phyloP scores from a whole-genome alignment of 1,140 invertebrate genomes.

The Drosophila watanabei region DNA sequence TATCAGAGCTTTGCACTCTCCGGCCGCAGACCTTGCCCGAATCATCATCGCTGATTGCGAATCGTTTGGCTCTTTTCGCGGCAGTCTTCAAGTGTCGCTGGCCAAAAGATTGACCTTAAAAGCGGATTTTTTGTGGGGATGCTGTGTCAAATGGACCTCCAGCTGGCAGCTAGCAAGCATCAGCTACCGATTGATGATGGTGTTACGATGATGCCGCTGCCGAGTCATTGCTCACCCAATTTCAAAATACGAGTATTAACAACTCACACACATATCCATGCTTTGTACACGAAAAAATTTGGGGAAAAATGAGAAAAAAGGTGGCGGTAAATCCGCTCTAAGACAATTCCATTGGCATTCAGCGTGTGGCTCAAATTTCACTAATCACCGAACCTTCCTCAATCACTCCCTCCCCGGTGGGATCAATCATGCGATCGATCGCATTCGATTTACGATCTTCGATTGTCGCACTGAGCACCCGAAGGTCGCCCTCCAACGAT shows the following conservation, averaged over 20 bases:
- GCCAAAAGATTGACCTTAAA: conserved; percentile 67
- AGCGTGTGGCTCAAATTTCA: conserved; percentile 69
- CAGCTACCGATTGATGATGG: conserved; percentile 41
- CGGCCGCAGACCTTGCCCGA: conserved; percentile 16
- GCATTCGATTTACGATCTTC: conserved; percentile 40
- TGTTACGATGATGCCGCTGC: conserved; percentile 46
- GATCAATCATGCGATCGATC: conserved; percentile 49
- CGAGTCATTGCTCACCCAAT: conserved; percentile 81
- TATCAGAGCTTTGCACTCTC: conserved; percentile 9
- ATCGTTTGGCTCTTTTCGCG: conserved; percentile 17
- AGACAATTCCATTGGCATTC: conserved; percentile 79
- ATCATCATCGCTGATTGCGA: conserved; percentile 40
- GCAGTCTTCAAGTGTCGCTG: conserved; percentile 47
- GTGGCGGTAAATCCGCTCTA: conserved; percentile 63
- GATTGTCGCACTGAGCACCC: conserved; percentile 28
- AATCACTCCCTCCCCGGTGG: conserved; percentile 35
- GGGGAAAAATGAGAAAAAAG: conserved; percentile 34
- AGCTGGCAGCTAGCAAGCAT: conserved; percentile 32
- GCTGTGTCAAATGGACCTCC: conserved; percentile 68
- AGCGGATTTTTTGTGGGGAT: conserved; percentile 55
- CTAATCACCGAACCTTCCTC: conserved; percentile 60
- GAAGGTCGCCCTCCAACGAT: conserved; percentile 61
- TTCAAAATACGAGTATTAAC: conserved; percentile 67
- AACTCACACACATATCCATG: conserved; percentile 31
- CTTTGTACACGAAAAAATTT: conserved; percentile 18